Conservation (phyloP, 2,888 invertebrate species). For the Punctoribates punctum region DNA sequence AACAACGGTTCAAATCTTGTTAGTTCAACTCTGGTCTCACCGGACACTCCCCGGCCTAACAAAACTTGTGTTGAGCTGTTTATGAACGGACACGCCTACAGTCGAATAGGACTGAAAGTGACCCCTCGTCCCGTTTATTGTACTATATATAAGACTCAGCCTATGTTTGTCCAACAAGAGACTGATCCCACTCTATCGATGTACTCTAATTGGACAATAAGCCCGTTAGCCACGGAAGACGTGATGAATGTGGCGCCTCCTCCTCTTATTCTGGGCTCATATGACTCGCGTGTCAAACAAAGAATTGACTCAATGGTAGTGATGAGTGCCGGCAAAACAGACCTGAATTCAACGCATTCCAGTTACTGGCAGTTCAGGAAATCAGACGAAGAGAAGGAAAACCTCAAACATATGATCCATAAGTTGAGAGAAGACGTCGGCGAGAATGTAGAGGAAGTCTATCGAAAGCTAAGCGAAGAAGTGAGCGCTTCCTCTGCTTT, state of each 20-base stretch:
- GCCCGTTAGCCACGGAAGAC: constrained; percentile 40
- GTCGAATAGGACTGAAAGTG: constrained; percentile 82
- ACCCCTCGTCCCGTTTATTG: constrained; percentile 88
- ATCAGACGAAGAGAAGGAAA: constrained; percentile 28
- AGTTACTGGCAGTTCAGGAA: constrained; percentile 53
- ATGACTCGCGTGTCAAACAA: constrained; percentile 1
- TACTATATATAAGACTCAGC: constrained; percentile 86
- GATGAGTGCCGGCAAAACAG: not conserved
- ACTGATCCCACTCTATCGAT: constrained; percentile 81
- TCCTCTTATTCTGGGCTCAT: constrained; percentile 37
- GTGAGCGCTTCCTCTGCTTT: constrained; percentile 40
- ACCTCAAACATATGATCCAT: constrained; percentile 41
- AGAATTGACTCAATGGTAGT: constrained; percentile 3
- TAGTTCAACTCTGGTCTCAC: constrained; percentile 65
- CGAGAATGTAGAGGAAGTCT: constrained; percentile 23
- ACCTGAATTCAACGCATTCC: constrained; percentile 52
- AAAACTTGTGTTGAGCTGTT: constrained; percentile 85
- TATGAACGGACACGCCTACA: constrained; percentile 81
- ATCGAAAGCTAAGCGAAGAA: constrained; percentile 27
- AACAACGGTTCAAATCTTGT: constrained; percentile 56
- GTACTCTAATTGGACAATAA: constrained; percentile 80
- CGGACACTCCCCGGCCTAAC: constrained; percentile 83
- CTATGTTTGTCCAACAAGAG: constrained; percentile 75
- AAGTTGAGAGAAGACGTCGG: constrained; percentile 42
- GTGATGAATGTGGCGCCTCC: constrained; percentile 40